These are phyloP conservation scores for Dinothrombium tinctorium DNA, from an alignment of 1,140 invertebrate genomes.

Conservation along the genomic window DNA sequence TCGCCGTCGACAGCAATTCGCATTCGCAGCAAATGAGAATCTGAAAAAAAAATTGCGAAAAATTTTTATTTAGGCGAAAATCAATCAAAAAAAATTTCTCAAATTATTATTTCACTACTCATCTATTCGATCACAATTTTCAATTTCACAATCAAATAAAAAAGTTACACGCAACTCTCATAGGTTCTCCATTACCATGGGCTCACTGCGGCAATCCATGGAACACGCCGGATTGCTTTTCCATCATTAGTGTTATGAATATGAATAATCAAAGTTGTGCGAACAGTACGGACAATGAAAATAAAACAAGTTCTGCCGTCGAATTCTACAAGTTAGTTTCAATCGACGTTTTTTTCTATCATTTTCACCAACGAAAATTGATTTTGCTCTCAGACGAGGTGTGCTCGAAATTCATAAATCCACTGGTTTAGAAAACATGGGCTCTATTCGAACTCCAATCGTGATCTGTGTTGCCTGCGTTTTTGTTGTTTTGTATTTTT, in stretches of 20 bases:
- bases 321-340: conserved; percentile 23
- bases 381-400: conserved; percentile 7
- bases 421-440: conserved; percentile 24
- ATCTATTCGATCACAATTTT: too few species aligned
- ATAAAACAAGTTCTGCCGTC: conserved; percentile 19
- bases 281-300: conserved; percentile 11
- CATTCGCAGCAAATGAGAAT: too few species aligned
- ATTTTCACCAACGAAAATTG: neutral
- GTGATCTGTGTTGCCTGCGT: conserved; percentile 25
- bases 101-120: too few species aligned
- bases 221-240: conserved; percentile 24
- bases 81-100: too few species aligned
- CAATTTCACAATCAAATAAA: too few species aligned
- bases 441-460: conserved; percentile 23
- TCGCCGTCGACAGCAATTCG: too few species aligned
- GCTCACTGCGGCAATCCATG: conserved; percentile 25
- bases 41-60: too few species aligned
- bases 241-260: conserved; percentile 1
- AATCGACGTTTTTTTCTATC: conserved; percentile 2
- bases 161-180: too few species aligned
- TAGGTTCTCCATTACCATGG: conserved; percentile 24
- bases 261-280: too few species aligned
- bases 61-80: too few species aligned
- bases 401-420: conserved; percentile 25
- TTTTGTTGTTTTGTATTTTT: conserved; percentile 28